Conservation (phyloP, 2,888 invertebrate genomes). For the Odontocerum albicorne region DNA sequence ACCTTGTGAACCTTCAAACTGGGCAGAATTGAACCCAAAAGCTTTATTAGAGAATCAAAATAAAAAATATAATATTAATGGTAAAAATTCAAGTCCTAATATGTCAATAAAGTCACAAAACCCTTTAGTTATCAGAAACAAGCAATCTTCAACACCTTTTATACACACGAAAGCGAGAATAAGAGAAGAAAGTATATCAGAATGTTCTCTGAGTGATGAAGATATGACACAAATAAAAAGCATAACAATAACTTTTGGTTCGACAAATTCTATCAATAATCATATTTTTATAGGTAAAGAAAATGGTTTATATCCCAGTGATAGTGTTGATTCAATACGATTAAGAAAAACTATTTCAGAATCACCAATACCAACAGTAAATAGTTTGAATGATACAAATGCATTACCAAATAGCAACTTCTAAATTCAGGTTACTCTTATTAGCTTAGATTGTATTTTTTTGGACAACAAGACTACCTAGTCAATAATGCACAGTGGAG, state of each 20-base stretch:
- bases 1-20: constrained; percentile 24
- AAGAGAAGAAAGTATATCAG: constrained; percentile 35
- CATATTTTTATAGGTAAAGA: constrained; percentile 21
- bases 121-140: constrained; percentile 20
- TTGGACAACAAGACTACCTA: no score
- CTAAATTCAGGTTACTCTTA: no score
- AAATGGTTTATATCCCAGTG: constrained; percentile 15
- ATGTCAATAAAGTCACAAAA: constrained; percentile 14
- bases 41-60: constrained; percentile 34
- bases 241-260: constrained; percentile 35
- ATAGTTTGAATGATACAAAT: constrained; percentile 17
- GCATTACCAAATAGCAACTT: constrained; percentile 31
- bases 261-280: constrained; percentile 30
- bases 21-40: constrained; percentile 39
- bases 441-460: no score
- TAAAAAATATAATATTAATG: constrained; percentile 13
- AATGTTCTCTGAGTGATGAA: constrained; percentile 36
- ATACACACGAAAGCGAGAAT: constrained; percentile 34
- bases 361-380: constrained; percentile 20
- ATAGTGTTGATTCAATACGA: constrained; percentile 14
- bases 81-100: constrained; percentile 24
- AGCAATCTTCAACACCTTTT: constrained; percentile 27
- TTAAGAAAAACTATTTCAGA: constrained; percentile 27
- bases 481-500: neutral
- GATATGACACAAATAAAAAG: constrained; percentile 36